These are phyloP conservation scores for Drosophila truncata DNA, from an alignment of 1,140 invertebrate species.

Conservation along the genomic window DNA sequence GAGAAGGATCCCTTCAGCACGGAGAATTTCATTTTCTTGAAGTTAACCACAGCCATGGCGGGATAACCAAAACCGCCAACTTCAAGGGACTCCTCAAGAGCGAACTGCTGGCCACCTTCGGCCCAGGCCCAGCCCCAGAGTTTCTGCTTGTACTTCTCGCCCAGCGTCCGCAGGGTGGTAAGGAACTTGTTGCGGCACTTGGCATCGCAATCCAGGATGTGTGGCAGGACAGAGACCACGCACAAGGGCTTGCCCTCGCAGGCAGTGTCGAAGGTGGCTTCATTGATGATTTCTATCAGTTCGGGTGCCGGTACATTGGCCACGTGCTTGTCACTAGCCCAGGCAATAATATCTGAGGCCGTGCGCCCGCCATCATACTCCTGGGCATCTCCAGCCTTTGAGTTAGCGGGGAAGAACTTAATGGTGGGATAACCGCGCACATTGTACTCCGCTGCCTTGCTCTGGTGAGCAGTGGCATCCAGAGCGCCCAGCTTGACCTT, in stretches of 20 bases:
- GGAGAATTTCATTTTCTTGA: constrained; percentile 98
- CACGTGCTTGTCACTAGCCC: constrained; percentile 94
- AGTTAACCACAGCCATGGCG: constrained; percentile 98
- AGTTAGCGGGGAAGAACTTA: constrained; percentile 95
- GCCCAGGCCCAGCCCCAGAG: constrained; percentile 99
- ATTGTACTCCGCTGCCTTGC: constrained; percentile 91
- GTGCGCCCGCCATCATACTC: constrained; percentile 97
- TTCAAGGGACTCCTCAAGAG: constrained; percentile 95
- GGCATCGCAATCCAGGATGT: constrained; percentile 98
- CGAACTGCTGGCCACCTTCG: constrained; percentile 94
- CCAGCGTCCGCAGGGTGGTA: constrained; percentile 90
- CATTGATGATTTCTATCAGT: constrained; percentile 90
- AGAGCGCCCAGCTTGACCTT: constrained; percentile 97
- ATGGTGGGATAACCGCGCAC: constrained; percentile 99
- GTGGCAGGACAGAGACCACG: constrained; percentile 96
- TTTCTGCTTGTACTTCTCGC: constrained; percentile 97
- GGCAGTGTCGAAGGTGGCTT: constrained; percentile 89
- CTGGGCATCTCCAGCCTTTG: constrained; percentile 90
- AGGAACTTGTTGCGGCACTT: constrained; percentile 97
- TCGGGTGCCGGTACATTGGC: constrained; percentile 96
- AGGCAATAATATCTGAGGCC: constrained; percentile 95
- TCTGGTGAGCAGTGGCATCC: constrained; percentile 96
- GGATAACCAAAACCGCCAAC: constrained; percentile 97
- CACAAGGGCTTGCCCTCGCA: constrained; percentile 96
- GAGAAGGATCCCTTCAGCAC: constrained; percentile 97